Percentiles rank a stretch among this genome's conserved stretches.
Evolutionary conservation across 2,113 vertebrate genomes (phyloP).

Genomic region (Conger conger): DNA sequence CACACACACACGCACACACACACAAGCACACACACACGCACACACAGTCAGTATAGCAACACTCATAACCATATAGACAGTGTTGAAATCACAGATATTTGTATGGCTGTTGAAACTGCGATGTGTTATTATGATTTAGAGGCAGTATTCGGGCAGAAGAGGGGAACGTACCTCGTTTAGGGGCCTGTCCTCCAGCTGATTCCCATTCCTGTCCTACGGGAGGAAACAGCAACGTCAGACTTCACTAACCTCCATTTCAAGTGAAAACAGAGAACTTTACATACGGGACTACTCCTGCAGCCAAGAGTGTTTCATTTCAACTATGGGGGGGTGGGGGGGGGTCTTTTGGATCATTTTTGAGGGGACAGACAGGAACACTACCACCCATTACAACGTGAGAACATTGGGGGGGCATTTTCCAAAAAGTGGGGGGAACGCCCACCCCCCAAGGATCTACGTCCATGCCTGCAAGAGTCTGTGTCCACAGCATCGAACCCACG

Average conservation of each 20-base stretch:
- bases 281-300: no score
- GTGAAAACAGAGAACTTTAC: background rate
- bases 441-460: no score
- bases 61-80: background rate
- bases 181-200: conserved; percentile 64
- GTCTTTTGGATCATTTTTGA: no score
- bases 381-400: no score
- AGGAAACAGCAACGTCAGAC: background rate
- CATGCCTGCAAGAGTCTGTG: no score
- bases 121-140: background rate
- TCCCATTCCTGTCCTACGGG: conserved; percentile 74
- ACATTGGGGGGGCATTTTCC: no score
- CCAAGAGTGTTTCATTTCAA: no score
- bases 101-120: background rate
- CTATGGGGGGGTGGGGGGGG: no score
- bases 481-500: no score
- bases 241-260: background rate
- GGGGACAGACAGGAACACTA: no score
- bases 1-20: conserved; percentile 19
- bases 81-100: background rate
- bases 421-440: no score
- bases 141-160: no score
- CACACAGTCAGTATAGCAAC: background rate
- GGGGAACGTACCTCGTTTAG: conserved; percentile 61
- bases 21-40: conserved; percentile 18